phyloP scores from a whole-genome alignment of 2,797 vertebrate species.

The Falco concolor region DNA sequence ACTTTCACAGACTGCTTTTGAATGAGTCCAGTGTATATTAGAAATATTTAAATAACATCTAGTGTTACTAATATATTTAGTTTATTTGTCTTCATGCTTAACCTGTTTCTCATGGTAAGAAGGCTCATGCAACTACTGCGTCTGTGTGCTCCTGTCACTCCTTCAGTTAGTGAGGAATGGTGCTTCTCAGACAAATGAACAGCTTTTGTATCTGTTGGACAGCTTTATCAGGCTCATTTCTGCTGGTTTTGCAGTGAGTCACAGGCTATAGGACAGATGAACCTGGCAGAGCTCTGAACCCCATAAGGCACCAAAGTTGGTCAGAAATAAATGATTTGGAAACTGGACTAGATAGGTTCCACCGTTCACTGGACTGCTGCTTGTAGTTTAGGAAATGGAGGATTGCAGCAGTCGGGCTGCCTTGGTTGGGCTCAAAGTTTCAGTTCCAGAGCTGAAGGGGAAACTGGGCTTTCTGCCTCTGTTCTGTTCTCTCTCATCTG shows the following conservation, averaged over 20 bases:
- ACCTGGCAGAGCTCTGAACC: background rate
- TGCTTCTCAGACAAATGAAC: background rate
- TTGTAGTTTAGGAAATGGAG: background rate
- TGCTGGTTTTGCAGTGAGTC: background rate
- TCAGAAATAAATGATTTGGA: background rate
- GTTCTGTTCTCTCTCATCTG: background rate
- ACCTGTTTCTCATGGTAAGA: background rate
- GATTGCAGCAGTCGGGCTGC: background rate
- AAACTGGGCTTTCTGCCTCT: background rate
- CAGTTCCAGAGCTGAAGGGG: background rate
- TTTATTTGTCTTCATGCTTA: background rate
- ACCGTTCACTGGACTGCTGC: background rate
- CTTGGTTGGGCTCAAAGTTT: background rate
- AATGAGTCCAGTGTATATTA: background rate
- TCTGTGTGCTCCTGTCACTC: background rate
- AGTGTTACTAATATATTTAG: background rate
- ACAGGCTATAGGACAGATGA: background rate
- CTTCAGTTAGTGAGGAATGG: background rate
- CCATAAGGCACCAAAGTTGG: fast-evolving
- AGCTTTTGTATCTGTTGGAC: background rate
- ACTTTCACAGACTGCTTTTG: background rate
- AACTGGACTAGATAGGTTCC: background rate
- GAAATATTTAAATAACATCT: background rate
- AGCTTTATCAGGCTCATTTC: background rate
- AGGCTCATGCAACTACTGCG: background rate